Conservation (phyloP, 2,113 vertebrate genomes). For the Empidonax traillii region DNA sequence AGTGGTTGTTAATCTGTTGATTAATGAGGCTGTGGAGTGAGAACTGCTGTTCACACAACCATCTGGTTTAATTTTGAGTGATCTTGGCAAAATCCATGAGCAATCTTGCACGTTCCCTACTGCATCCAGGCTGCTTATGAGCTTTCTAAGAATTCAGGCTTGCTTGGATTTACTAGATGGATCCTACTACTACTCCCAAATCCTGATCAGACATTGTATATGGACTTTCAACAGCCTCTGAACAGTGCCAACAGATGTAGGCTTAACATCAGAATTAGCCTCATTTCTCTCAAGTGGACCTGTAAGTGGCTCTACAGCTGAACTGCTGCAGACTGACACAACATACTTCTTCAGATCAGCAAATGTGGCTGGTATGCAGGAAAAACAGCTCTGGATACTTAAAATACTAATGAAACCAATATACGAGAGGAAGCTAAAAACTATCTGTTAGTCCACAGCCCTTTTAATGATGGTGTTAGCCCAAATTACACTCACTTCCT, state of each 20-base stretch:
- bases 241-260: not conserved
- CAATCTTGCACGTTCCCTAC: not conserved
- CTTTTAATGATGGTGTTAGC: not conserved
- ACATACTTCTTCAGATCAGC: not conserved
- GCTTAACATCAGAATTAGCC: not conserved
- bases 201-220: not conserved
- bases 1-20: not conserved
- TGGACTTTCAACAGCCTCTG: not conserved
- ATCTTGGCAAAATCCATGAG: not conserved
- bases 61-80: not conserved
- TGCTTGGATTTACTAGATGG: not conserved
- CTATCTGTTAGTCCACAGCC: not conserved
- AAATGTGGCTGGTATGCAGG: not conserved
- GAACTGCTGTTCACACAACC: not conserved
- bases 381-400: not conserved
- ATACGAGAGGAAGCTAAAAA: not conserved
- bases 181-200: not conserved
- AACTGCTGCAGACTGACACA: not conserved
- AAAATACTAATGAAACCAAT: not conserved
- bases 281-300: not conserved
- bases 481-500: conserved; percentile 45
- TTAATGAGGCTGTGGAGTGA: not conserved
- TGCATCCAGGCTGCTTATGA: not conserved
- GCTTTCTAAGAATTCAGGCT: not conserved
- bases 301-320: not conserved